These are phyloP conservation scores for Dastarcus helophoroides DNA, from an alignment of 2,888 invertebrate genomes.

Conservation along the genomic window DNA sequence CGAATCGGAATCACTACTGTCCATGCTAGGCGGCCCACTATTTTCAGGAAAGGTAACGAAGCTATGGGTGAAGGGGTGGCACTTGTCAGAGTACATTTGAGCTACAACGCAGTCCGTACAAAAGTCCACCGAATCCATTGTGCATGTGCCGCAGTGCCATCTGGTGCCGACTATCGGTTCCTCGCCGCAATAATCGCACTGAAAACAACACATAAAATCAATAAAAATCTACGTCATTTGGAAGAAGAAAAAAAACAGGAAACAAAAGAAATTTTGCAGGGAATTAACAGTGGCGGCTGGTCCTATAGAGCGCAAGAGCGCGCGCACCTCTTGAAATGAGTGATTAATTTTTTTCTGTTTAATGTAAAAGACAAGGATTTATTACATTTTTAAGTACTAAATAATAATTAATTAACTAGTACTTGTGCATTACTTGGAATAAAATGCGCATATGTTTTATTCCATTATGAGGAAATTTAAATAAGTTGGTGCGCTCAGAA, in stretches of 20 bases:
- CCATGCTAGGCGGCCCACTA: slow-evolving; percentile 7
- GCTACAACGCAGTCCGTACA: slow-evolving; percentile 53
- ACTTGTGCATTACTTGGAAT: no score
- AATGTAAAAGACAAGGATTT: no score
- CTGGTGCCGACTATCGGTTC: slow-evolving; percentile 52
- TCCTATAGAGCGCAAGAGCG: no score
- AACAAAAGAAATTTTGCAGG: slow-evolving; percentile 7
- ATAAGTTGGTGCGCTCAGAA: no score
- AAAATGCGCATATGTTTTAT: no score
- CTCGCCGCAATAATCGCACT: slow-evolving; percentile 54
- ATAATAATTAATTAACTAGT: no score
- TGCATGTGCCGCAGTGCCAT: slow-evolving; percentile 61
- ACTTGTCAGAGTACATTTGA: slow-evolving; percentile 40
- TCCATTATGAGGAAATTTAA: no score
- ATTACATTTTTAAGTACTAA: no score
- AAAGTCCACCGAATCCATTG: slow-evolving; percentile 43
- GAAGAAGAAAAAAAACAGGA: slow-evolving; percentile 7
- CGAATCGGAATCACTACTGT: slow-evolving; percentile 16
- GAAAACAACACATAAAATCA: slow-evolving; percentile 16
- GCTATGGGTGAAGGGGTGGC: slow-evolving; percentile 39
- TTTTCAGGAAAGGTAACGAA: slow-evolving; percentile 28
- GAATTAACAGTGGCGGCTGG: no score
- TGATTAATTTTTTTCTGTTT: no score
- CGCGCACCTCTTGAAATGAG: no score
- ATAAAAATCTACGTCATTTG: background rate